A percentile compares a stretch with the other conserved stretches of the same genome.
Evolutionary conservation across 2,888 invertebrate species (phyloP).

Genomic region (Glyphotaelius pellucidus): DNA sequence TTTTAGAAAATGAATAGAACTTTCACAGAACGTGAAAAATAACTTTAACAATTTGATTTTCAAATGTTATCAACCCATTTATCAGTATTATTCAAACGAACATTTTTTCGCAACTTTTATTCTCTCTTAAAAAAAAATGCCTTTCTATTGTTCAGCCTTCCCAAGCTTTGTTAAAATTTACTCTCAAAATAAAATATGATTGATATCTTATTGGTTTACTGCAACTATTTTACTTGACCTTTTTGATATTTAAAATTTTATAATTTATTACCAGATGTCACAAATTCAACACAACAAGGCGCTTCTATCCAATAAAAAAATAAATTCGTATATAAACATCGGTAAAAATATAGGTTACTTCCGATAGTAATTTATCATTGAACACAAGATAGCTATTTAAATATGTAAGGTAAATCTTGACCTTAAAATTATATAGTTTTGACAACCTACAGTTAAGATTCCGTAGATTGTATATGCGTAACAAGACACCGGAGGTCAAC

Average conservation of each 20-base stretch:
- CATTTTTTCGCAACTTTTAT: neutral
- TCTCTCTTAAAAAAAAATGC: neutral
- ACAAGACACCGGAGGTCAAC: neutral
- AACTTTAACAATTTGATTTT: too few relatives aligned
- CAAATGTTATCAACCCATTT: too few relatives aligned
- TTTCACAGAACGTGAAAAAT: too few relatives aligned
- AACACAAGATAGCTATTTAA: neutral
- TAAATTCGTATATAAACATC: neutral
- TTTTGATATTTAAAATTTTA: neutral
- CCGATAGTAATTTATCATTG: slow-evolving; percentile 14
- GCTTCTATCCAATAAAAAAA: neutral
- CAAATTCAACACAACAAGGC: slow-evolving; percentile 18
- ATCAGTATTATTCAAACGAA: too few relatives aligned
- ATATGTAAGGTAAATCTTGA: slow-evolving; percentile 28
- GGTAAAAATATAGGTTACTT: slow-evolving; percentile 35
- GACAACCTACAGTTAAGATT: slow-evolving; percentile 19
- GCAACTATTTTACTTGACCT: neutral
- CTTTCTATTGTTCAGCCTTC: neutral
- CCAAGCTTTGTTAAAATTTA: neutral
- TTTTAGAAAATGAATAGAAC: too few relatives aligned
- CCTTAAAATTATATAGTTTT: slow-evolving; percentile 5
- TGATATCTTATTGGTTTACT: neutral
- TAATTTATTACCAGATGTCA: slow-evolving; percentile 4
- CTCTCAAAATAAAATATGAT: neutral
- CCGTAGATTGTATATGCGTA: neutral